Evolutionary conservation across 2,113 vertebrate genomes (phyloP).

Genomic region (Nesogale talazaci): DNA sequence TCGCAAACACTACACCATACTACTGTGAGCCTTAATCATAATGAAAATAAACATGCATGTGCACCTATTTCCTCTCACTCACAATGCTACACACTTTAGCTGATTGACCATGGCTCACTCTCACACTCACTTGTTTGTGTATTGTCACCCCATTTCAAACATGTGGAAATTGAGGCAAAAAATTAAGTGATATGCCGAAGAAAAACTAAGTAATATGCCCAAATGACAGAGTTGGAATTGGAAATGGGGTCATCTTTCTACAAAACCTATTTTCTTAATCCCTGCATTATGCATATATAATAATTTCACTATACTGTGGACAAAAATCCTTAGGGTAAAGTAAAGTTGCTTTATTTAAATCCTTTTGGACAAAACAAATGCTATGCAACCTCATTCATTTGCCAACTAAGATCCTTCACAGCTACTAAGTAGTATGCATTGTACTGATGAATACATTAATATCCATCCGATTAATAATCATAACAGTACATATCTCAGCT

Average conservation of each 20-base stretch:
- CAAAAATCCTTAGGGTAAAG: neutral
- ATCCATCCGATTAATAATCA: slow-evolving; percentile 37
- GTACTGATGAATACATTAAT: too few species aligned
- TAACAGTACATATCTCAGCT: neutral
- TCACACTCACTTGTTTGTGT: accelerated
- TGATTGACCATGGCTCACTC: neutral
- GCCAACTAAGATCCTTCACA: neutral
- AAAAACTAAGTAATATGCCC: neutral
- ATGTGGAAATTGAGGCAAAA: neutral
- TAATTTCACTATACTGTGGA: neutral
- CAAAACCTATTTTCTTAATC: neutral
- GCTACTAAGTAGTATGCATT: neutral
- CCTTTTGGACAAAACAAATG: neutral
- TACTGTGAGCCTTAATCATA: slow-evolving; percentile 22
- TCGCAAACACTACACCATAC: neutral
- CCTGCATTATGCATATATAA: neutral
- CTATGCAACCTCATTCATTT: neutral
- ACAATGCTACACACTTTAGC: neutral
- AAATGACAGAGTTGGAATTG: neutral
- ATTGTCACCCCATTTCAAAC: neutral
- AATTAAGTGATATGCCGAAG: neutral
- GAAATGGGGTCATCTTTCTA: neutral
- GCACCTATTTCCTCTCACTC: neutral
- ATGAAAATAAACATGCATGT: neutral
- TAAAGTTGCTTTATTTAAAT: neutral